Conservation (phyloP, 2,888 invertebrate genomes). For the Brachycybe producta region DNA sequence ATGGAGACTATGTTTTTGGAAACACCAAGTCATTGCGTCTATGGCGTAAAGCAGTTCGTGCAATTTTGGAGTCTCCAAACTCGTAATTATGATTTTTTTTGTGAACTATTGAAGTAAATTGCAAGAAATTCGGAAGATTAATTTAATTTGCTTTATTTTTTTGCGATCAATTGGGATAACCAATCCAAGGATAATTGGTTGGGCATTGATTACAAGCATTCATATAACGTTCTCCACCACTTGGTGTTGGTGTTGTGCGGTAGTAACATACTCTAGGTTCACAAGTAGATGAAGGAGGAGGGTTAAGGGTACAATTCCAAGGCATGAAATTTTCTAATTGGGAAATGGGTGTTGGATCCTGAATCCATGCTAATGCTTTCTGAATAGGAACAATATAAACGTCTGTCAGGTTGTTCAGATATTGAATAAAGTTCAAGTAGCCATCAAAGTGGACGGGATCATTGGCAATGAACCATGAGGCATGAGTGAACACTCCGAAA, state of each 20-base stretch:
- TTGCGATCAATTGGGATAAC: conserved; percentile 44
- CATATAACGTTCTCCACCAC: conserved; percentile 38
- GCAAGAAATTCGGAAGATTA: too few species aligned
- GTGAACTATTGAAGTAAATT: too few species aligned
- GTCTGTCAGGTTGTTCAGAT: conserved; percentile 3
- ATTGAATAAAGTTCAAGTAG: conserved; percentile 8
- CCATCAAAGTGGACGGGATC: conserved; percentile 6
- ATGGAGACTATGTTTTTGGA: too few species aligned
- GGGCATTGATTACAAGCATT: conserved; percentile 42
- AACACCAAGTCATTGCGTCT: too few species aligned
- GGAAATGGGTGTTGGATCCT: conserved; percentile 40
- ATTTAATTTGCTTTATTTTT: too few species aligned
- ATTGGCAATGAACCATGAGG: conserved; percentile 46
- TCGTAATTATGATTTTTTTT: too few species aligned
- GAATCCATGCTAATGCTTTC: conserved; percentile 45
- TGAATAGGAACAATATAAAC: conserved; percentile 42
- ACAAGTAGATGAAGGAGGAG: conserved; percentile 9
- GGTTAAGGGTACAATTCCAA: conserved; percentile 27
- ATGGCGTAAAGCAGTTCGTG: too few species aligned
- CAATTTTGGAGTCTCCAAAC: too few species aligned
- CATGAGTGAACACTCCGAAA: conserved; percentile 52
- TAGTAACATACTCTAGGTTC: conserved; percentile 6
- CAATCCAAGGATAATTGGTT: conserved; percentile 43
- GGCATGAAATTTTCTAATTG: conserved; percentile 29
- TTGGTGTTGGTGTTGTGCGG: conserved; percentile 1